phyloP scores from a whole-genome alignment of 1,140 invertebrate genomes.

The Brachystomella parvula region DNA sequence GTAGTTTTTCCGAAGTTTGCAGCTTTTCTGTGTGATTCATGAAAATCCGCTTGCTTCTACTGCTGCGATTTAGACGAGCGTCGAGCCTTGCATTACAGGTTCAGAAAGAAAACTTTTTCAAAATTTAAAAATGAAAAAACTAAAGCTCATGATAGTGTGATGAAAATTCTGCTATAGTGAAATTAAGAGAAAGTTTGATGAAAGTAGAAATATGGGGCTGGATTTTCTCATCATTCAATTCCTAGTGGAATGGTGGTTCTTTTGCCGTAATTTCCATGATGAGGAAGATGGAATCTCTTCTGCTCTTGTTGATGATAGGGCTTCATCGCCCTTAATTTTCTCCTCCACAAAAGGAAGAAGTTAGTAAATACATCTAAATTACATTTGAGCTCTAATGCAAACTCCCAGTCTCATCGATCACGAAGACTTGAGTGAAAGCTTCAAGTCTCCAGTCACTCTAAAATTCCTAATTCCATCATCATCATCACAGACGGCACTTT shows the following conservation, averaged over 20 bases:
- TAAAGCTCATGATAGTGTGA: not conserved
- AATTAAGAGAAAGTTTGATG: conserved; percentile 12
- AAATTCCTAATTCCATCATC: conserved; percentile 3
- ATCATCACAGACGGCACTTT: too few species aligned
- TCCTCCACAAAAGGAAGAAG: conserved; percentile 8
- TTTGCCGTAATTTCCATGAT: not conserved
- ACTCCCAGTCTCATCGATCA: conserved; percentile 1
- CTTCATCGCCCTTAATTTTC: conserved; percentile 10
- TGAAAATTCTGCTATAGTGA: conserved; percentile 9
- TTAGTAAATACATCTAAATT: conserved; percentile 13
- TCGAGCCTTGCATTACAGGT: too few species aligned
- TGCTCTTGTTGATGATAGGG: not conserved
- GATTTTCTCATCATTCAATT: not conserved
- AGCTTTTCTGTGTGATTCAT: too few species aligned
- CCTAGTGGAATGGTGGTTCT: not conserved
- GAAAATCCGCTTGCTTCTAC: too few species aligned
- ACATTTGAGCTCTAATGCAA: conserved; percentile 2
- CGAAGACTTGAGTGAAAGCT: not conserved
- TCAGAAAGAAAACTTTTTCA: too few species aligned
- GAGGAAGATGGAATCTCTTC: not conserved
- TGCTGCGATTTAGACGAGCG: too few species aligned
- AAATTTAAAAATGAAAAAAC: not conserved
- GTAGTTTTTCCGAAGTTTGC: too few species aligned
- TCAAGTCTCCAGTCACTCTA: not conserved
- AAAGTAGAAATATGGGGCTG: not conserved